These are phyloP conservation scores for Drosophila subquinaria DNA, from an alignment of 2,888 invertebrate species.

Conservation along the genomic window DNA sequence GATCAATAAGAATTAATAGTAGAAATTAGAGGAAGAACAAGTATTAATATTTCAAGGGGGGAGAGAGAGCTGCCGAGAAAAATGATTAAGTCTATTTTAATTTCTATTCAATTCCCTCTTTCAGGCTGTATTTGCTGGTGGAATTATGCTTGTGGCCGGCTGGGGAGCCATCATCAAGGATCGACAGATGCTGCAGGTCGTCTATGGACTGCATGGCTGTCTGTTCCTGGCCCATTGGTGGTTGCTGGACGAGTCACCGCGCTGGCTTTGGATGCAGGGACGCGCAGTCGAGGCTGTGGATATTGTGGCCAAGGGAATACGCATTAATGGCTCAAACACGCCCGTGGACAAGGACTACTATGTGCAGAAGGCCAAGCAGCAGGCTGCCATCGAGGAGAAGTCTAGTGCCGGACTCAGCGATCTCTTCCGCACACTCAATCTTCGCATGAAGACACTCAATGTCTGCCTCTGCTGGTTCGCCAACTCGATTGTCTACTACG, in stretches of 20 bases:
- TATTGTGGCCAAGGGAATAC: conserved; percentile 91
- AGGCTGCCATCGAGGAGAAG: conserved; percentile 83
- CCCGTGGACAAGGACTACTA: conserved; percentile 89
- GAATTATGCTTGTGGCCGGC: conserved; percentile 93
- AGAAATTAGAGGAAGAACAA: no score
- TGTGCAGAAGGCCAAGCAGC: conserved; percentile 87
- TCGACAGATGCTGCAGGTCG: conserved; percentile 90
- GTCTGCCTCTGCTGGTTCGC: conserved; percentile 95
- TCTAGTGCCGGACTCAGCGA: conserved; percentile 88
- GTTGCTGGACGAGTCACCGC: conserved; percentile 95
- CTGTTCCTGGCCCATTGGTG: conserved; percentile 93
- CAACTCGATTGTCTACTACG: conserved; percentile 95
- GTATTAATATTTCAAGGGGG: no score
- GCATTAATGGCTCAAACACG: conserved; percentile 89
- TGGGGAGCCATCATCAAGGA: conserved; percentile 93
- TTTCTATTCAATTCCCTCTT: neutral
- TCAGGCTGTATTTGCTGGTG: conserved; percentile 91
- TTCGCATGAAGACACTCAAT: conserved; percentile 92
- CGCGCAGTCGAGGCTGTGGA: conserved; percentile 90
- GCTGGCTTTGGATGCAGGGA: conserved; percentile 95
- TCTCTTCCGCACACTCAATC: conserved; percentile 92
- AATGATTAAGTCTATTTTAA: no score
- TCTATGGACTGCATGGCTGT: conserved; percentile 91
- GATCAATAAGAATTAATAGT: no score
- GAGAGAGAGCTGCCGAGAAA: no score